These are phyloP conservation scores for Loriculus beryllinus DNA, from an alignment of 2,797 vertebrate species.

Conservation along the genomic window DNA sequence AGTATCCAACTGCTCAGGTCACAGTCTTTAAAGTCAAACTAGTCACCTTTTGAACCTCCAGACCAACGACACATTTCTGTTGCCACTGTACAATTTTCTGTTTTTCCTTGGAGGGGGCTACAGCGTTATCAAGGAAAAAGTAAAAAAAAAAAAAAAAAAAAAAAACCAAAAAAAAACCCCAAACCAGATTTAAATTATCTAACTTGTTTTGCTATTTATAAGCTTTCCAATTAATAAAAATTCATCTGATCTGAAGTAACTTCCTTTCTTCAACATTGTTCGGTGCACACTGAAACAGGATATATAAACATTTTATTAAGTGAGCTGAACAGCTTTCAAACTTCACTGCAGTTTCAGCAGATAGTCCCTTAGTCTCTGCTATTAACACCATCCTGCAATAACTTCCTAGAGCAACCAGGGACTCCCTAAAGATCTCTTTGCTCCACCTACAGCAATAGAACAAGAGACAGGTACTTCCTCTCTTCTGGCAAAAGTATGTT, in stretches of 20 bases:
- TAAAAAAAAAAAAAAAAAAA: no score
- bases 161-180: not conserved
- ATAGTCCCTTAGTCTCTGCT: not conserved
- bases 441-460: not conserved
- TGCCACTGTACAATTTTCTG: not conserved
- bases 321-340: not conserved
- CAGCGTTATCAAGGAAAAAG: no score
- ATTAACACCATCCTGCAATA: not conserved
- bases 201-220: not conserved
- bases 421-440: not conserved
- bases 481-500: not conserved
- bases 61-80: not conserved
- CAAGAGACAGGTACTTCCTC: not conserved
- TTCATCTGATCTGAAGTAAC: not conserved
- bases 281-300: not conserved
- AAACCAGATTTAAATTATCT: not conserved
- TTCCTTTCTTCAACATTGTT: conserved; percentile 12
- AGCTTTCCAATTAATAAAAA: conserved; percentile 1
- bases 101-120: not conserved
- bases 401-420: conserved; percentile 23
- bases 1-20: not conserved
- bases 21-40: not conserved
- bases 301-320: conserved; percentile 34
- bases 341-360: not conserved
- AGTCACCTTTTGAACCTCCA: not conserved